These are phyloP conservation scores for Nerophis lumbriciformis DNA, from an alignment of 2,113 vertebrate species.

Conservation along the genomic window DNA sequence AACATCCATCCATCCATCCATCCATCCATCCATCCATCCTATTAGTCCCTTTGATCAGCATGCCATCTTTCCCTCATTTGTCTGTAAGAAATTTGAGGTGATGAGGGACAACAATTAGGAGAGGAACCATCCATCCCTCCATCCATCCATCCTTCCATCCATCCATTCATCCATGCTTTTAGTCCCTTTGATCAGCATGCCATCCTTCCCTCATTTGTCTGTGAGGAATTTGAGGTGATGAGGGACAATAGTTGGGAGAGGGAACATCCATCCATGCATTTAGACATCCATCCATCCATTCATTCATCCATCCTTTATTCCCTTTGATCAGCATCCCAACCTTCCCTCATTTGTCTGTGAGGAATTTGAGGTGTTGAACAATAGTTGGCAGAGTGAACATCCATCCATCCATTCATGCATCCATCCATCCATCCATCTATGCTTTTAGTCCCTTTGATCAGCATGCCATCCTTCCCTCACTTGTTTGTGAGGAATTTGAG, in stretches of 20 bases:
- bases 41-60: constrained; percentile 63
- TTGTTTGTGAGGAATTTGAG: constrained; percentile 56
- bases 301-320: too few relatives aligned
- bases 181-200: constrained; percentile 62
- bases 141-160: not conserved
- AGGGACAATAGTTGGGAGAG: constrained; percentile 5
- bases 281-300: too few relatives aligned
- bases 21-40: constrained; percentile 26
- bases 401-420: too few relatives aligned
- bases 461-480: constrained; percentile 48
- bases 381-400: too few relatives aligned
- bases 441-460: constrained; percentile 63
- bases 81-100: constrained; percentile 54
- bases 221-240: constrained; percentile 49
- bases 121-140: too few relatives aligned
- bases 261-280: too few relatives aligned
- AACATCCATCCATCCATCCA: too few relatives aligned
- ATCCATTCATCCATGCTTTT: constrained; percentile 41
- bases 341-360: too few relatives aligned
- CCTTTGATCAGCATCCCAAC: too few relatives aligned
- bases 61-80: constrained; percentile 53
- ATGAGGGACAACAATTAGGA: constrained; percentile 14
- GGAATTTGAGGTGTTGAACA: constrained; percentile 13
- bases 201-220: constrained; percentile 57
- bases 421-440: constrained; percentile 20